Base-by-base conservation (phyloP, 2,797 vertebrate genomes). In the Acipenser oxyrinchus region DNA sequence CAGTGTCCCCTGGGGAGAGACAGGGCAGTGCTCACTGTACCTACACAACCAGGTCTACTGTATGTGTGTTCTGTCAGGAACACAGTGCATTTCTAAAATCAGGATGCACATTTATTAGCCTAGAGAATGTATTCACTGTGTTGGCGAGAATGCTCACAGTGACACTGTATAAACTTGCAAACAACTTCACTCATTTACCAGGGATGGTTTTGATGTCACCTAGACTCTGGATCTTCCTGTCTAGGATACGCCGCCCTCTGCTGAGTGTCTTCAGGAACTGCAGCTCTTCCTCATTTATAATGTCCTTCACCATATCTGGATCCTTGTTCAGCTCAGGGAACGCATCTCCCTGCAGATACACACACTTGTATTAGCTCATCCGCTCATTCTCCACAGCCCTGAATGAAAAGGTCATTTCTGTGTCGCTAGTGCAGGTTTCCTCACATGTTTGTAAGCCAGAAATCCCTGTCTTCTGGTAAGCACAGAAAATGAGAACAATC, bases 261-360 rank as follows among this genome's bases (percentile, higher is more conserved):
- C 84, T 99, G 72, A 98, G 93, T 0, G 97, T 99, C 85, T 99
- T 99, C 62, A 99, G 88, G 78, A 99, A 99, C 81, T 99, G 96
- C 51, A 68, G 79, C 76, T 99, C 97, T 67, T 99, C 97, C 73
- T 99, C 97, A 64, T 98, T 99, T 62, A 99, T 93, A 48, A 99
- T 86, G 72, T 99, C 97, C 75, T 99, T 99, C 68, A 99, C 95
- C 87, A 93, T 86, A 13, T 98, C 95, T 1, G 96, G 96, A 73
- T 99, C 97, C 80, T 96, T 99, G 77, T 82, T 96, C 71, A 99
- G 75, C 81, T 99, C 96, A 1, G 97, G 97, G 81, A 99, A 99
- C 0, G 96, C 97, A 23, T 94, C 77, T 1, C 97, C 97, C 96
- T 99, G 74, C 53, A 76, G 62, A 71, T 1, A 52, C 58, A 71